A percentile compares a stretch with the other conserved stretches of the same genome.
Conservation (phyloP, 2,888 invertebrate genomes). For the Ophraella communa region DNA sequence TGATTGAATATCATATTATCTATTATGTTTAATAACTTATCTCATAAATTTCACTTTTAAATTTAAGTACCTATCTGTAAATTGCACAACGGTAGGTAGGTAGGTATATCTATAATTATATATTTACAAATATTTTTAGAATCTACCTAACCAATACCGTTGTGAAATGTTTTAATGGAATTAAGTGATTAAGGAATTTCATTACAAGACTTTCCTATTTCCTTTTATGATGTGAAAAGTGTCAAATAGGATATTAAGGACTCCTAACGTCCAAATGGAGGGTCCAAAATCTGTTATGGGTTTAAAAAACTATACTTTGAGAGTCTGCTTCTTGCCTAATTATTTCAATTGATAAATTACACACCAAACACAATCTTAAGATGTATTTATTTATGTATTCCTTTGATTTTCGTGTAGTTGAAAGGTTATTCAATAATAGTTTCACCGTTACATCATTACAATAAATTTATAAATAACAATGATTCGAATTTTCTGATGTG, state of each 20-base stretch:
- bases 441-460: conserved; percentile 1
- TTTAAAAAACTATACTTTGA: too few species aligned
- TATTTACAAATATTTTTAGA: background rate
- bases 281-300: too few species aligned
- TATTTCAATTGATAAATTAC: too few species aligned
- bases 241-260: too few species aligned
- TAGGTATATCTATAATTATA: background rate
- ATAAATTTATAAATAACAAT: conserved; percentile 2
- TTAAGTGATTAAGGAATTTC: background rate
- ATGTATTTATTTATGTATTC: background rate
- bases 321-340: too few species aligned
- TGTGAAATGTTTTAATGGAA: background rate
- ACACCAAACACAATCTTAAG: background rate
- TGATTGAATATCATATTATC: background rate
- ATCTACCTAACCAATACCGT: background rate
- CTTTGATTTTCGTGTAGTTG: background rate
- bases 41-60: too few species aligned
- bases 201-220: background rate
- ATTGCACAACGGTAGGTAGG: background rate
- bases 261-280: too few species aligned
- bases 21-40: background rate
- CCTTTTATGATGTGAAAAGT: too few species aligned
- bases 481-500: background rate
- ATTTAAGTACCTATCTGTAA: background rate
- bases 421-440: background rate